Conservation (phyloP, 2,113 vertebrate genomes). For the Cettia cetti region DNA sequence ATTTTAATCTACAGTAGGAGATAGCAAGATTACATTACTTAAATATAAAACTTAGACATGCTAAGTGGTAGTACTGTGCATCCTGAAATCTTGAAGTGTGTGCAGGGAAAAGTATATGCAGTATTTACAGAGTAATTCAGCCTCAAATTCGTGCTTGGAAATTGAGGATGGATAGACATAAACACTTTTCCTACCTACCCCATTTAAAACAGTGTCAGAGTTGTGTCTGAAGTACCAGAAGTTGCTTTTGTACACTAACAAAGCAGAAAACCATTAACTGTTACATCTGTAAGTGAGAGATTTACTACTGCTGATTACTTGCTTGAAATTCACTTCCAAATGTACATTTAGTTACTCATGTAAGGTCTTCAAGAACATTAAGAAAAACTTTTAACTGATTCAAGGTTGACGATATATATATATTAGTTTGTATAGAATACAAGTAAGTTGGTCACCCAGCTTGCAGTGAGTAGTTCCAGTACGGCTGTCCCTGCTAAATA, state of each 20-base stretch:
- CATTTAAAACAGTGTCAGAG: not conserved
- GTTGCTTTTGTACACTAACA: not conserved
- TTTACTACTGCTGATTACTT: not conserved
- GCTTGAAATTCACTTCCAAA: not conserved
- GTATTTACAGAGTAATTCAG: not conserved
- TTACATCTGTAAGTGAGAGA: not conserved
- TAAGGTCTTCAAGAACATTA: not conserved
- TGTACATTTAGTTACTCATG: not conserved
- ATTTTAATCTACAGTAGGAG: not conserved
- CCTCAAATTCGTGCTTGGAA: not conserved
- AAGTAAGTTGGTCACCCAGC: not conserved
- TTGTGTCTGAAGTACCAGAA: not conserved
- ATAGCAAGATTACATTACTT: not conserved
- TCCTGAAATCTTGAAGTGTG: not conserved
- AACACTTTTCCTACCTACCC: not conserved
- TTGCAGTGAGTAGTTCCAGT: not conserved
- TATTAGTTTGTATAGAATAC: not conserved
- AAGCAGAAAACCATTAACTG: not conserved
- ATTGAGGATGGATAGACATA: not conserved
- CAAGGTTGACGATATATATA: not conserved
- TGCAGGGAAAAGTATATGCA: not conserved
- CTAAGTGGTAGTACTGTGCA: not conserved
- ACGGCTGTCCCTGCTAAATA: not conserved
- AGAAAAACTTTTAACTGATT: not conserved
- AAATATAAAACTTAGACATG: not conserved